Evolutionary conservation across 1,140 invertebrate genomes (phyloP).

Genomic region (Drosophila navojoa): DNA sequence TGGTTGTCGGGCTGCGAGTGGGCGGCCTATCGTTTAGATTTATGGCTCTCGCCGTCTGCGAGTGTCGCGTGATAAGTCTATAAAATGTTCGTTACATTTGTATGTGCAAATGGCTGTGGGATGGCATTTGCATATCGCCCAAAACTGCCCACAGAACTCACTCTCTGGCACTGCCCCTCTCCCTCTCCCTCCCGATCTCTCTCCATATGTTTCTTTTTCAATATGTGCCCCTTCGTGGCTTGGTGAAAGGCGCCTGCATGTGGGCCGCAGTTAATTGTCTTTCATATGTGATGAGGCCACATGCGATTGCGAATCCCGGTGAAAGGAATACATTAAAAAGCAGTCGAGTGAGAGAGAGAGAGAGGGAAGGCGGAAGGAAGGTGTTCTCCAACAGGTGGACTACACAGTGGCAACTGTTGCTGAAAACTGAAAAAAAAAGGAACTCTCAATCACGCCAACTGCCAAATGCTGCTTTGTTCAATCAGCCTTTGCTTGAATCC

Average conservation of each 20-base stretch:
- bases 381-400: conserved; percentile 10
- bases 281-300: conserved; percentile 17
- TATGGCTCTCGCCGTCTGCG: conserved; percentile 54
- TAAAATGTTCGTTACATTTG: conserved; percentile 77
- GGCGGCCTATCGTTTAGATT: conserved; percentile 76
- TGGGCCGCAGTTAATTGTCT: conserved; percentile 26
- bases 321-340: conserved; percentile 16
- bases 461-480: conserved; percentile 58
- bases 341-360: neutral
- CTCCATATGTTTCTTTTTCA: conserved; percentile 23
- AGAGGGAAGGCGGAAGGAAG: neutral
- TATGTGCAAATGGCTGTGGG: conserved; percentile 77
- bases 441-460: conserved; percentile 6
- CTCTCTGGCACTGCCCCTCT: neutral
- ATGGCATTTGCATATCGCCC: conserved; percentile 70
- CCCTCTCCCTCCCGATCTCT: neutral
- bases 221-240: conserved; percentile 33
- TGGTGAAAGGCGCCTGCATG: conserved; percentile 29
- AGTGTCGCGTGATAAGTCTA: conserved; percentile 80
- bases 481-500: conserved; percentile 67
- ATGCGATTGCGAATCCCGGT: conserved; percentile 15
- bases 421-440: neutral
- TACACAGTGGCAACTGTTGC: neutral
- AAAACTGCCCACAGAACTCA: conserved; percentile 14
- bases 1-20: conserved; percentile 30